phyloP scores from a whole-genome alignment of 2,113 vertebrate species.

The Chamaetylas fuelleborni region DNA sequence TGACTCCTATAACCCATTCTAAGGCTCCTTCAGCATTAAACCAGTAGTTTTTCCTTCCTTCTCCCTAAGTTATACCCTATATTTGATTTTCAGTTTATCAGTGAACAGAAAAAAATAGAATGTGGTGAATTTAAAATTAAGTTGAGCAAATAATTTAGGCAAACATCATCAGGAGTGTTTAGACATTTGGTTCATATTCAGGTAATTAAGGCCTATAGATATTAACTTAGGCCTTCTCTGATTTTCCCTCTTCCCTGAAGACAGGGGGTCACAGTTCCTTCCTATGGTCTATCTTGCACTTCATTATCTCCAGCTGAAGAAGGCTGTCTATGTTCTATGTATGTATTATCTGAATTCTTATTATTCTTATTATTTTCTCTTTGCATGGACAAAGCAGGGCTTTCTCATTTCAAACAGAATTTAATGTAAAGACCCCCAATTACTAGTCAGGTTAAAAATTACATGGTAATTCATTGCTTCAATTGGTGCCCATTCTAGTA shows the following conservation, averaged over 20 bases:
- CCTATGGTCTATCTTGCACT: not conserved
- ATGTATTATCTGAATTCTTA: not conserved
- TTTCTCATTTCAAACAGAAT: not conserved
- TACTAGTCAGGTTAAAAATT: slow-evolving; percentile 16
- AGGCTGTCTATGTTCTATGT: not conserved
- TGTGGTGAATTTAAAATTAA: not conserved
- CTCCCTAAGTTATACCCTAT: not conserved
- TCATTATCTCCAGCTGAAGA: not conserved
- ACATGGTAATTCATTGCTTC: not conserved
- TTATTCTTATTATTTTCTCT: not conserved
- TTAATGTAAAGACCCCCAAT: not conserved
- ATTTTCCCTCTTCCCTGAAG: not conserved
- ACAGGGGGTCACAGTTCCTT: not conserved
- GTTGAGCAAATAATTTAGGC: not conserved
- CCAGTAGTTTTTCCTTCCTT: not conserved
- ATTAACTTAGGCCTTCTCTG: not conserved
- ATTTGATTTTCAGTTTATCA: not conserved
- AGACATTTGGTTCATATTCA: not conserved
- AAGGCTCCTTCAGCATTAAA: not conserved
- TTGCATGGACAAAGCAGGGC: not conserved
- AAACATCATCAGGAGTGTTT: not conserved
- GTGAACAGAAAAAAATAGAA: not conserved
- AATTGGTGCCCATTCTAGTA: not conserved
- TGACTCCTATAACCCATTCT: not conserved
- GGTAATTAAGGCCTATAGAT: not conserved